Conservation (phyloP, 2,888 invertebrate species). For the Polymixis lichenea region DNA sequence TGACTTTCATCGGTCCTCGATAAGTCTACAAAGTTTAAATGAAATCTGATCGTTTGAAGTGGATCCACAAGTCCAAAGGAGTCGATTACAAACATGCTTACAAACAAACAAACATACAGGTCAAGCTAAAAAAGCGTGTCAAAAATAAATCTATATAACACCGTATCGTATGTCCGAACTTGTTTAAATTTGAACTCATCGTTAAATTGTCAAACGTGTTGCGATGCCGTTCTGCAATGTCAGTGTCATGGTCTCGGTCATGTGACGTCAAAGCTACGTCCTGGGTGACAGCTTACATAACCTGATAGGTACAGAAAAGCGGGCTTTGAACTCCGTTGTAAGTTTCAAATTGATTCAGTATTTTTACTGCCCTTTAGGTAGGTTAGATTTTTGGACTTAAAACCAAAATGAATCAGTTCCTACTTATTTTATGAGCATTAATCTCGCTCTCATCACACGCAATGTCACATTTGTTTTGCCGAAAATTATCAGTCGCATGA, state of each 20-base stretch:
- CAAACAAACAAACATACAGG: no score
- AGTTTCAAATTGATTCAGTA: slow-evolving; percentile 7
- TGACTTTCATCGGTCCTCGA: no score
- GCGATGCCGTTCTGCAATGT: slow-evolving; percentile 34
- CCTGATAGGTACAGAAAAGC: not conserved
- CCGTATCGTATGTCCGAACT: slow-evolving; percentile 4
- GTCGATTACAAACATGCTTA: no score
- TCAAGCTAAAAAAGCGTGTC: no score
- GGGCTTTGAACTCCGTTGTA: slow-evolving; percentile 2
- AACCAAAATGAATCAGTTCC: slow-evolving; percentile 2
- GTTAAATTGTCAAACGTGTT: slow-evolving; percentile 21
- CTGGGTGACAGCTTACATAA: slow-evolving; percentile 22
- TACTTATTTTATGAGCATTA: not conserved
- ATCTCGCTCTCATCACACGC: slow-evolving; percentile 3
- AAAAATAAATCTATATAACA: no score
- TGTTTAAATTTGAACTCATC: slow-evolving; percentile 38
- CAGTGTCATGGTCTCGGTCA: slow-evolving; percentile 43
- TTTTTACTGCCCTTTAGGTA: not conserved
- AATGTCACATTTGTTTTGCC: slow-evolving; percentile 38
- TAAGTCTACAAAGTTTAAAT: no score
- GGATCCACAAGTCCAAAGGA: no score
- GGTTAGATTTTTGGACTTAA: not conserved
- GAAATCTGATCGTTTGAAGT: no score
- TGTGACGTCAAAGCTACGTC: slow-evolving; percentile 9
- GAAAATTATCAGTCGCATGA: slow-evolving; percentile 39